These are phyloP conservation scores for Odontocerum albicorne DNA, from an alignment of 2,888 invertebrate genomes.

Conservation along the genomic window DNA sequence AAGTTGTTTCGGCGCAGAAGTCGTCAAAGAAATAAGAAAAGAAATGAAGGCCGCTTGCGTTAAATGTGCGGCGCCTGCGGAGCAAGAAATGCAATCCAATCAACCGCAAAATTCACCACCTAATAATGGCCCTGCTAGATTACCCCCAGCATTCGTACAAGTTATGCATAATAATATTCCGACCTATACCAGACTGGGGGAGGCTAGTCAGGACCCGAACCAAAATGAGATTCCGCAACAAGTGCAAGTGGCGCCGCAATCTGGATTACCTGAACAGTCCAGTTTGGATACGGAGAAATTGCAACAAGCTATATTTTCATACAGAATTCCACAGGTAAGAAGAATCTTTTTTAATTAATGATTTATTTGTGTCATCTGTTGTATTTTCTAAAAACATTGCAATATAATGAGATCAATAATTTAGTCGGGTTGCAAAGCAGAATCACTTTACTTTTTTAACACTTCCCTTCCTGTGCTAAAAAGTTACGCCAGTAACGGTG, in stretches of 20 bases:
- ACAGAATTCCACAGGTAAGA: conserved; percentile 55
- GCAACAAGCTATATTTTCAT: conserved; percentile 58
- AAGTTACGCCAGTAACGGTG: too few species aligned
- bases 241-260: conserved; percentile 38
- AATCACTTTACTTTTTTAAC: too few species aligned
- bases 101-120: conserved; percentile 2
- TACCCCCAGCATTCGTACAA: conserved; percentile 53
- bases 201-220: conserved; percentile 43
- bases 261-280: conserved; percentile 44
- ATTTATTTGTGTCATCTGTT: not conserved
- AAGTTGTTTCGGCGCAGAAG: conserved; percentile 69
- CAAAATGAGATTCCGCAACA: conserved; percentile 49
- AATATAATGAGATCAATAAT: too few species aligned
- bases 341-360: conserved; percentile 21
- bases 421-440: too few species aligned
- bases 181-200: conserved; percentile 17
- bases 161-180: conserved; percentile 44
- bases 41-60: conserved; percentile 68
- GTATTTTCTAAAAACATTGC: too few species aligned
- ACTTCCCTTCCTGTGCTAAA: too few species aligned
- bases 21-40: conserved; percentile 66
- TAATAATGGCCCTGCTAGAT: conserved; percentile 40
- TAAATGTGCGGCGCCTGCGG: conserved; percentile 62
- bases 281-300: conserved; percentile 53
- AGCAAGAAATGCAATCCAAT: conserved; percentile 37